phyloP scores from a whole-genome alignment of 2,113 vertebrate genomes.

The rat (Rattus norvegicus) region DNA sequence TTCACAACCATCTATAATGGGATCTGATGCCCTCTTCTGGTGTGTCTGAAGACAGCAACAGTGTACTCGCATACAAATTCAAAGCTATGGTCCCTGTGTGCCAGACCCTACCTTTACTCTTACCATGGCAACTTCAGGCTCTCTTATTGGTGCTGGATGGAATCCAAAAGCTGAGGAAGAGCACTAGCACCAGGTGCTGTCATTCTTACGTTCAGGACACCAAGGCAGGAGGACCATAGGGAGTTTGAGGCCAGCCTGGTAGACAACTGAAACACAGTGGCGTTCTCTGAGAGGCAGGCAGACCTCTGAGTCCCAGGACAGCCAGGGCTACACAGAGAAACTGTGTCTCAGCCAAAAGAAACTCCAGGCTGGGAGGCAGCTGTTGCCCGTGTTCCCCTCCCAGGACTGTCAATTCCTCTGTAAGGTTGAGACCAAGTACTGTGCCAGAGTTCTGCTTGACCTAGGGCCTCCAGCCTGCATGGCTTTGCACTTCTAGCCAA shows the following conservation, averaged over 20 bases:
- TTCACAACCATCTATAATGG: no score
- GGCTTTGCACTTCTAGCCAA: neutral
- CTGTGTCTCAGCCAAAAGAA: neutral
- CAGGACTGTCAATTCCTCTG: neutral
- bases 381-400: neutral
- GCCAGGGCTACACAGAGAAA: neutral
- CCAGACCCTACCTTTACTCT: neutral
- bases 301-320: neutral
- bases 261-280: neutral
- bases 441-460: neutral
- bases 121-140: neutral
- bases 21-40: no score
- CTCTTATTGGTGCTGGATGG: neutral
- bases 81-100: neutral
- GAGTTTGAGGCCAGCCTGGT: neutral
- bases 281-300: neutral
- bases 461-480: neutral
- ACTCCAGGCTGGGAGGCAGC: neutral
- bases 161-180: neutral
- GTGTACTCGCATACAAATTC: no score
- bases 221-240: neutral
- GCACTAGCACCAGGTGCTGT: neutral
- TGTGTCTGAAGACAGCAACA: no score
- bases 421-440: neutral
- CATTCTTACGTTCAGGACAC: neutral